Evolutionary conservation across 2,113 vertebrate genomes (phyloP).

Genomic region (Sinosuthora webbiana): DNA sequence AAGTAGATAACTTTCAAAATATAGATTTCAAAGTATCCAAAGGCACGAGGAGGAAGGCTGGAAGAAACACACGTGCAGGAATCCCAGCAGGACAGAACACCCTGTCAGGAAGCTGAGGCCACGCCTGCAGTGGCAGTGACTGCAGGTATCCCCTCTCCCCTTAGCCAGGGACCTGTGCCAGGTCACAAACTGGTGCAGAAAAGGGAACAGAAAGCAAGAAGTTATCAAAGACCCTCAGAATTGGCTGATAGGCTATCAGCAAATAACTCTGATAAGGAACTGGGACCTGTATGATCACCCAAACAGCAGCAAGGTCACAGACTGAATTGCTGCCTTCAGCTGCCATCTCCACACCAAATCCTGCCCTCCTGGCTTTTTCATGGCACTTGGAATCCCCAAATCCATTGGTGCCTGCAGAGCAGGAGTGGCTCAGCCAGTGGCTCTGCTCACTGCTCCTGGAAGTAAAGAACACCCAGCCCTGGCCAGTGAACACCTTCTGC

Average conservation of each 20-base stretch:
- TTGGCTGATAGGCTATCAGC: background rate
- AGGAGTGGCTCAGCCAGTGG: background rate
- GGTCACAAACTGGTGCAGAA: background rate
- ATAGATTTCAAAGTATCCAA: background rate
- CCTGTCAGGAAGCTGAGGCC: background rate
- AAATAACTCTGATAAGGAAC: background rate
- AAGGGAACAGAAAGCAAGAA: background rate
- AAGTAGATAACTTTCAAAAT: background rate
- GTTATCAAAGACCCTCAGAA: background rate
- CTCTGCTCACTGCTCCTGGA: background rate
- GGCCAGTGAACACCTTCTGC: background rate
- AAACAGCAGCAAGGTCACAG: background rate
- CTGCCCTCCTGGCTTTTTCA: background rate
- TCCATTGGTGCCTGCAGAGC: background rate
- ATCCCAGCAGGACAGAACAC: background rate
- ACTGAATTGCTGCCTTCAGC: background rate
- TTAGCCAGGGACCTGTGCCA: background rate
- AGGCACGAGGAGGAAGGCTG: background rate
- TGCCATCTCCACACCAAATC: background rate
- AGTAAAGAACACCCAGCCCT: background rate
- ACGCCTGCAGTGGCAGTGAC: accelerated
- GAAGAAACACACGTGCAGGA: accelerated
- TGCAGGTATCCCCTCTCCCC: background rate
- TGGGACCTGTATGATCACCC: background rate
- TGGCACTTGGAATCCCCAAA: background rate